phyloP scores from a whole-genome alignment of 1,140 invertebrate genomes.

The Ephestia elutella region DNA sequence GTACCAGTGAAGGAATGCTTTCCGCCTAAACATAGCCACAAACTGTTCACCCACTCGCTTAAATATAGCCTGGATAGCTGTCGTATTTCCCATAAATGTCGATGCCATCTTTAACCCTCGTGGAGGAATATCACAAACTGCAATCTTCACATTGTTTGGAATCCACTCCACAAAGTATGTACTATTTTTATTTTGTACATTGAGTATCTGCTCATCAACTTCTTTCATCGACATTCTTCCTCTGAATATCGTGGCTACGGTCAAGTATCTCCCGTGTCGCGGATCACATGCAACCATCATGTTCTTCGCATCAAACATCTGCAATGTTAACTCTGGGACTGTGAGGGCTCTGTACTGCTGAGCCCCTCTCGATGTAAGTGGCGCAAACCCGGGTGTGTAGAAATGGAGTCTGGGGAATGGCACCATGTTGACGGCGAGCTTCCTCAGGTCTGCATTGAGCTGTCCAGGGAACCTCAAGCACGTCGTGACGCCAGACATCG shows the following conservation, averaged over 20 bases:
- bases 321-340: conserved; percentile 91
- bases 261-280: conserved; percentile 93
- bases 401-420: conserved; percentile 97
- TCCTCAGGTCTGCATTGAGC: conserved; percentile 92
- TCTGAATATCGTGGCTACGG: conserved; percentile 95
- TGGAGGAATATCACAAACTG: conserved; percentile 94
- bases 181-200: conserved; percentile 94
- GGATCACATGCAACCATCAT: conserved; percentile 99
- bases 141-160: conserved; percentile 91
- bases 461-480: conserved; percentile 89
- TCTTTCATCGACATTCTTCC: conserved; percentile 98
- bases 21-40: conserved; percentile 94
- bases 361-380: conserved; percentile 89
- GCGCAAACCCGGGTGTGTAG: conserved; percentile 97
- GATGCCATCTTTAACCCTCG: conserved; percentile 93
- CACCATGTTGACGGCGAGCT: conserved; percentile 98
- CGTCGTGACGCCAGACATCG: conserved; percentile 93
- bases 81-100: conserved; percentile 94
- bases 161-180: conserved; percentile 96
- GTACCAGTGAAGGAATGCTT: conserved; percentile 97
- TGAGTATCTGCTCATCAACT: conserved; percentile 92
- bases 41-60: conserved; percentile 92
- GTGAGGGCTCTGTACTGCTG: conserved; percentile 90
- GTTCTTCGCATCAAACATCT: conserved; percentile 93
- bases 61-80: conserved; percentile 91